Evolutionary conservation across 2,888 invertebrate species (phyloP), one percentile per base, ranked within the genome.

Genomic region (Glyphotaelius pellucidus): DNA sequence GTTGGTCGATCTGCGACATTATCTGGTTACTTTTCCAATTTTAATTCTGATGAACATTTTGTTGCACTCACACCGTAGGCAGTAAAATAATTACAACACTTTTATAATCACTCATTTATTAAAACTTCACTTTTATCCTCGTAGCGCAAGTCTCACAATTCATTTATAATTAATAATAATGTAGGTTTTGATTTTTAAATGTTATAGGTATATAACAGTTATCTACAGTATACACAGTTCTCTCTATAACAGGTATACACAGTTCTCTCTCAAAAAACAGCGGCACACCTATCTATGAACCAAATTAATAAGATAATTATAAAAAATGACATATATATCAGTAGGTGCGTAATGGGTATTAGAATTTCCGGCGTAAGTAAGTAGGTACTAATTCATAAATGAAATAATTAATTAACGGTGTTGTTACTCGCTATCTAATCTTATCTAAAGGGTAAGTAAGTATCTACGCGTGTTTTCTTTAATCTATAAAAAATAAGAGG

Each of bases 1-100:
- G 83, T 52, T 81, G 81, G 89, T 79, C 83, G 89, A 35, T 84
- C 89, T 79, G 83, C 79, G 31, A 85, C 81, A 81, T 35, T 79
- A 79, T 91, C 84, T 67, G 81, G 80, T 86, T 42, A 86, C 30
- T 15, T 42, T 42, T 35, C 42, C 86, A n/a, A 25, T 9, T 25
- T 67, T 67, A 67, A 67, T 67, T 67, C 67, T 67, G 67, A 67
- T n/a, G 25, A 67, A 67, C 67, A 67, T 67, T n/a, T 67, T 67
- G 67, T 25, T 25, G 67, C 67, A 67, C 67, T 67, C 7, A 25
- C 67, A 25, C 67, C 67, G 5, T 19, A 52, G 52, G 19, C n/a
- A n/a, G n/a, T 1, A 19, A 52, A 67, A 19, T 52, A 47, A 14
- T 14, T 47, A 47, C 47, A 14, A 19, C 52, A 52, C 52, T 67